Evolutionary conservation across 2,888 invertebrate genomes (phyloP), one percentile per base, ranked within the genome.

Genomic region (Hyposoter dolosus): DNA sequence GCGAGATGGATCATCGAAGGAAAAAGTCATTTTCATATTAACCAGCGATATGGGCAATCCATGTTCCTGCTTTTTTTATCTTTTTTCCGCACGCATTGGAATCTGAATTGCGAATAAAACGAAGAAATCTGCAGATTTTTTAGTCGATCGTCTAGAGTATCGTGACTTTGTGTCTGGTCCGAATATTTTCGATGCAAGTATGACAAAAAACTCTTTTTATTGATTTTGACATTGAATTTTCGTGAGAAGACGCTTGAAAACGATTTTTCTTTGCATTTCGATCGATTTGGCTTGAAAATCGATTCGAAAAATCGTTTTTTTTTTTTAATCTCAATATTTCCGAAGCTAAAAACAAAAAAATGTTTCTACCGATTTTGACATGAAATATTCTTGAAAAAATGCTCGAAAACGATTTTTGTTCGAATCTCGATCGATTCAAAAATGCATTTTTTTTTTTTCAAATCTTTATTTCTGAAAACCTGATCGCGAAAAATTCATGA

Each of bases 11-110:
- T n/a, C 56, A 32, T 66, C 50, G 66, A 40, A 28, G 56, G 15
- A 23, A 32, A 50, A 56, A 50, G 66, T 35, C 50, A 77, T 45
- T 19, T 77, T 47, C 43, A 72, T 65, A 63, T 28, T 28, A 56
- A 65, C 53, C 65, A 69, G 80, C 69, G 17, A 83, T 78, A 60
- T 28, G 9, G 35, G 12, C 35, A 50, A 69, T 65, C 45, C 40
- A 28, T 50, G 35, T 72, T 53, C 19, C 50, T 23, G 5, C n/a
- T 35, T 50, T 45, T 45, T 40, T 40, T 40, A 40, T 40, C 9
- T 28, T 7, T 19, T 9, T 23, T 3, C 23, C 5, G n/a, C 12
- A 3, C 19, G 23, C 56, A 3, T 15, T 15, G 56, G 28, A 28
- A 28, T 60, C 56, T 60, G 23, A 60, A 60, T 28, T 28, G 10